phyloP scores from a whole-genome alignment of 2,797 vertebrate species.

The Oreonectes daqikongensis region DNA sequence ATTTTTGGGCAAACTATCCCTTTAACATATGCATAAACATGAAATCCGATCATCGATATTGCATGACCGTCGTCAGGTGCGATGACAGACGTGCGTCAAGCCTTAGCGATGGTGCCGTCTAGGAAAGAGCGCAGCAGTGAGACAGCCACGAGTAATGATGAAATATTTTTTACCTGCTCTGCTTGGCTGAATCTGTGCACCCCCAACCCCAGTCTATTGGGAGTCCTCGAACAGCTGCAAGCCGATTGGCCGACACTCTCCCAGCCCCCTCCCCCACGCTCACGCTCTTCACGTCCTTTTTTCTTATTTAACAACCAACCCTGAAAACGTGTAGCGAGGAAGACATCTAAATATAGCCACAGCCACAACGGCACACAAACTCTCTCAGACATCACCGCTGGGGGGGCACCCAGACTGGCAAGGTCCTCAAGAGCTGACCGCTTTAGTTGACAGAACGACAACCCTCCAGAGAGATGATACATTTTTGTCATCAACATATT shows the following conservation, averaged over 20 bases:
- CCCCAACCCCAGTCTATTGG: slow-evolving; percentile 40
- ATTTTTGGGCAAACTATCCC: too few species aligned
- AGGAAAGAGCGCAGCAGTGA: slow-evolving; percentile 10
- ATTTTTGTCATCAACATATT: not conserved
- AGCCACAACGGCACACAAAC: slow-evolving; percentile 76
- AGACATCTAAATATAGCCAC: slow-evolving; percentile 82
- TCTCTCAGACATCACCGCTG: slow-evolving; percentile 23
- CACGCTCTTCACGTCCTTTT: slow-evolving; percentile 79
- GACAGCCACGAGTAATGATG: slow-evolving; percentile 38
- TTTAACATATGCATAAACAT: not conserved
- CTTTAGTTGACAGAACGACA: not conserved
- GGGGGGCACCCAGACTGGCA: slow-evolving; percentile 20
- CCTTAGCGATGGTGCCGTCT: slow-evolving; percentile 11
- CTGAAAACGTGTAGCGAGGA: slow-evolving; percentile 84
- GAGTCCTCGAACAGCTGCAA: slow-evolving; percentile 47
- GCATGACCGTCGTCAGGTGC: not conserved
- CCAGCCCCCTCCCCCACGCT: slow-evolving; percentile 53
- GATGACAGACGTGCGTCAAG: slow-evolving; percentile 10
- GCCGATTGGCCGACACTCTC: slow-evolving; percentile 72
- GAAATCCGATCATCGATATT: not conserved
- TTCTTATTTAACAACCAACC: slow-evolving; percentile 86
- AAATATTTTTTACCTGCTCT: slow-evolving; percentile 55
- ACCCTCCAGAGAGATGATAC: not conserved
- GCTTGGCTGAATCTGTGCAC: slow-evolving; percentile 24
- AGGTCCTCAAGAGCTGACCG: slow-evolving; percentile 27